Conservation (phyloP, 2,113 vertebrate genomes). For the Neofelis nebulosa region DNA sequence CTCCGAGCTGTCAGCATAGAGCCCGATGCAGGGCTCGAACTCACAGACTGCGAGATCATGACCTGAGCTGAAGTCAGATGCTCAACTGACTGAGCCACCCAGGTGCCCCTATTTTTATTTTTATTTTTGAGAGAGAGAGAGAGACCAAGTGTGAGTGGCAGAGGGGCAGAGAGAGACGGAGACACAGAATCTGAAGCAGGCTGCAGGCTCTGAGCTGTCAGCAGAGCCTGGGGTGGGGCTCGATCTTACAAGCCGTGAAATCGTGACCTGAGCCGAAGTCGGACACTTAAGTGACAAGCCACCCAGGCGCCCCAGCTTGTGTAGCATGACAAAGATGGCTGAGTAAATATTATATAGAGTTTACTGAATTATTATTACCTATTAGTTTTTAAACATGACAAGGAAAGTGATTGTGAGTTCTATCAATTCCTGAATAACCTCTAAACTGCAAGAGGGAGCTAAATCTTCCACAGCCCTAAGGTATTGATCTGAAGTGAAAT, state of each 20-base stretch:
- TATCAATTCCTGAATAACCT: not conserved
- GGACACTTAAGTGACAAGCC: not conserved
- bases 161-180: not conserved
- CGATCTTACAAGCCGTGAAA: not conserved
- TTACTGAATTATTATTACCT: too few species aligned
- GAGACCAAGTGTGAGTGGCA: not conserved
- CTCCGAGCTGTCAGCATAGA: too few species aligned
- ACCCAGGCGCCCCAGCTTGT: not conserved
- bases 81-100: too few species aligned
- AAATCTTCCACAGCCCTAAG: not conserved
- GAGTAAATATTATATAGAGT: not conserved
- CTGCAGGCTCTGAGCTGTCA: not conserved
- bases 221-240: not conserved
- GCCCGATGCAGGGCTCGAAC: too few species aligned
- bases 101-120: not conserved
- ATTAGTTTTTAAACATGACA: not conserved
- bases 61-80: too few species aligned
- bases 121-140: not conserved
- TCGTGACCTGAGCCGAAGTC: not conserved
- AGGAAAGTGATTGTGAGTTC: not conserved
- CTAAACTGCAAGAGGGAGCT: not conserved
- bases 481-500: not conserved
- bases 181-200: not conserved
- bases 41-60: too few species aligned
- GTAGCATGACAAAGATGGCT: not conserved